Percentiles rank a stretch among this genome's conserved stretches.
These are phyloP conservation scores for Rhabditoides inermis DNA, from an alignment of 2,888 invertebrate species.

Conservation along the genomic window DNA sequence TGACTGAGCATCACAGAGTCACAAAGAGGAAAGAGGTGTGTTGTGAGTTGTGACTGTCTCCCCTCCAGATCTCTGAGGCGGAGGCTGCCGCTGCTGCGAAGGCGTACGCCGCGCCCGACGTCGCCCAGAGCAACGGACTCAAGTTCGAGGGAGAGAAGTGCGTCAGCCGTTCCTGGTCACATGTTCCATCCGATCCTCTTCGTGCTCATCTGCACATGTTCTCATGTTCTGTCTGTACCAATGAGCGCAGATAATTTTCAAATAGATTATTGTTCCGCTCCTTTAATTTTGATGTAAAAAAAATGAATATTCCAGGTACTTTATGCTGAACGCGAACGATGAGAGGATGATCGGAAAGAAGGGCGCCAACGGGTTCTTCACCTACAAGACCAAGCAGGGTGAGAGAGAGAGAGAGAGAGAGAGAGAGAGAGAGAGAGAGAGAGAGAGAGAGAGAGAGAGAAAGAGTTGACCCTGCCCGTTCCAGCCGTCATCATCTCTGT, in stretches of 20 bases:
- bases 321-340: constrained; percentile 47
- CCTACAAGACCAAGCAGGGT: constrained; percentile 50
- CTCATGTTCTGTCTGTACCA: too few species aligned
- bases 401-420: not conserved
- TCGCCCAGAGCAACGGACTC: constrained; percentile 42
- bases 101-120: constrained; percentile 36
- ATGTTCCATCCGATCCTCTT: too few species aligned
- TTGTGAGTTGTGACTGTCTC: not conserved
- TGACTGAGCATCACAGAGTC: not conserved
- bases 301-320: constrained; percentile 25
- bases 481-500: constrained; percentile 49
- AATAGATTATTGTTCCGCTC: not conserved
- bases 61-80: constrained; percentile 25
- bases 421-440: not conserved
- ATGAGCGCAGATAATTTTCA: too few species aligned
- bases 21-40: not conserved
- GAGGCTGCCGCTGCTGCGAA: constrained; percentile 40
- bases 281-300: not conserved
- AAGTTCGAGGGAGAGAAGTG: constrained; percentile 50
- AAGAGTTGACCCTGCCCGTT: too few species aligned
- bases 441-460: not conserved
- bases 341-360: constrained; percentile 52
- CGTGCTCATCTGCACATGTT: too few species aligned
- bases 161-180: not conserved
- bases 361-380: constrained; percentile 49